Base-by-base conservation (phyloP, 2,888 invertebrate genomes). In the Chrysolina americana region DNA sequence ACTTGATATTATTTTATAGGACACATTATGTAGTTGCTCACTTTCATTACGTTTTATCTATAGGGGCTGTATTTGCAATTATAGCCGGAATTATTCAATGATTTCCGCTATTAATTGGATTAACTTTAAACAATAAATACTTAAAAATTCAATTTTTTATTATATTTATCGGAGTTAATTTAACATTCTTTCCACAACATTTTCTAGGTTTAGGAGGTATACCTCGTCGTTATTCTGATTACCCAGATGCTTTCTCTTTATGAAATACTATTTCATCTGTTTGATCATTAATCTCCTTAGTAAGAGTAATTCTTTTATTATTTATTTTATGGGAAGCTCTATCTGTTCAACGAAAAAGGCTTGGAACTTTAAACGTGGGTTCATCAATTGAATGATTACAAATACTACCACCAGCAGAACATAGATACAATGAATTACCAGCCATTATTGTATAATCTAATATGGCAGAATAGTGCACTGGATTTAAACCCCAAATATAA, bases 131-230 rank as follows among this genome's bases (percentile, higher is more conserved):
- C 73, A 76, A 73, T 64, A 70, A 59, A 41, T 75, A 48, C 47
- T 48, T 92, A 89, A 93, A 93, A 90, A 90, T 90, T 87, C 93
- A 94, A 89, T 94, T 95, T 90, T 86, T 90, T 81, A 85, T 89
- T 78, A 94, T 94, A 90, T 94, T 94, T 90, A 86, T 93, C 82
- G 93, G 94, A 75, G 94, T 95, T 81, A 95, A 94, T 89, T 85
- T 94, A 90, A 94, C 94, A 0, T 93, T 95, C 87, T 94, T 95
- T n/a, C 94, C 94, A 0, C 93, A 93, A 90, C 93, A 95, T 89
- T 94, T 95, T 82, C 86, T 93, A 87, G 93, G 93, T 68, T 85
- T 93, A 88, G 90, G 89, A 41, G 93, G 93, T 0, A 94, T 94
- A 88, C 94, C 94, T 64, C 94, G 94, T 72, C 94, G 94, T 76